Base-by-base conservation (phyloP, 53 echinoderm and acorn worm genomes). In the Temnopleurus reevesii region DNA sequence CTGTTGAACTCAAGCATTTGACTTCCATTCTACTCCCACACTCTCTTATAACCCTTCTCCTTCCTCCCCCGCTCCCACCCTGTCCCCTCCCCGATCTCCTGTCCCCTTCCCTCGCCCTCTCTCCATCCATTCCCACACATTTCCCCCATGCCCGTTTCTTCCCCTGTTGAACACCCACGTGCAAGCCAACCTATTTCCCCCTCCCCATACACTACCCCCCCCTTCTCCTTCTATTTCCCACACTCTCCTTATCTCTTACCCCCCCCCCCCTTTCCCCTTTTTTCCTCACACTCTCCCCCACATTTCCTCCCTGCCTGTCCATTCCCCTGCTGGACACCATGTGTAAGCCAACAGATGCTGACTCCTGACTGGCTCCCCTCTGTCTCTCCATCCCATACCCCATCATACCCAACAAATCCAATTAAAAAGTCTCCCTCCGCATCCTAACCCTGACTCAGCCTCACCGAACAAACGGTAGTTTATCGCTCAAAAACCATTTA, bases 331-430 rank as follows among this genome's bases (percentile, higher is more conserved):
- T 61, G 85, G 60, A 12, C 60, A 60, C 61, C 85, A 85, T 85
- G 85, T 85, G 85, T 85, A 49, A 26, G 23, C 53, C 83, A 83
- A 36, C 83, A 55, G 55, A 83, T 56, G 83, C 55, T 83, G 83
- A 51, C 57, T 83, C 83, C 56, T 12, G 30, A 33, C 18, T 55
- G 83, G 46, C 85, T 85, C 59, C 60, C 33, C 24, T 27, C 43
- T 60, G 33, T 49, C 46, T 60, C 85, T 60, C 60, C 60, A 27
- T 10, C 45, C 85, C 60, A 44, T 46, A 23, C 85, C 85, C 85
- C 85, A 83, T 55, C 83, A 35, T 36, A 53, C 31, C 83, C 56
- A 83, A 27, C 85, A 60, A 85, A 85, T 85, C 85, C 85, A 85
- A 85, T 85, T 85, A 85, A 59, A 59, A 44, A 19, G n/a, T 12